phyloP scores from a whole-genome alignment of 1,140 invertebrate species.

The Papilio dardanus region DNA sequence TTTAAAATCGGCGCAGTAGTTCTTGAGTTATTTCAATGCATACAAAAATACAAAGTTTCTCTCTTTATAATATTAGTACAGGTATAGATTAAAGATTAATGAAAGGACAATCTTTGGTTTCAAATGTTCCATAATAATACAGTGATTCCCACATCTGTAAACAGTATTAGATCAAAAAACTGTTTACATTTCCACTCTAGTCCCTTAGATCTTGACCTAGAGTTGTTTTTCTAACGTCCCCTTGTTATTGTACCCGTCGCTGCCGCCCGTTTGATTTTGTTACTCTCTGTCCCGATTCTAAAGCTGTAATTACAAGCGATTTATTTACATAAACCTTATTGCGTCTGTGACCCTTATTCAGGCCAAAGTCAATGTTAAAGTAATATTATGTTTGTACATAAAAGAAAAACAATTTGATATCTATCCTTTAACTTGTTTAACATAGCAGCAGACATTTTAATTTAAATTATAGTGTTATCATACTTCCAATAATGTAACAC shows the following conservation, averaged over 20 bases:
- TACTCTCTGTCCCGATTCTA: constrained; percentile 56
- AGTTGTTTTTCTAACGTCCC: constrained; percentile 62
- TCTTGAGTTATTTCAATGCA: too few species aligned
- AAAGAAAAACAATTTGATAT: background rate
- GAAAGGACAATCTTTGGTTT: background rate
- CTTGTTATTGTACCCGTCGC: constrained; percentile 62
- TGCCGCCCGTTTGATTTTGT: constrained; percentile 54
- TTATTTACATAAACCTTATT: constrained; percentile 38
- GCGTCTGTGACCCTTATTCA: constrained; percentile 2
- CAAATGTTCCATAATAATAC: background rate
- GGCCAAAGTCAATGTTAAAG: background rate
- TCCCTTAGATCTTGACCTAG: constrained; percentile 52
- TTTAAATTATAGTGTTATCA: background rate
- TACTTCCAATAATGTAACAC: background rate
- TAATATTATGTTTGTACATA: background rate
- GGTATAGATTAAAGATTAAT: too few species aligned
- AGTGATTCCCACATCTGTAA: background rate
- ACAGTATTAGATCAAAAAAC: constrained; percentile 16
- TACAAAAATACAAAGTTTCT: too few species aligned
- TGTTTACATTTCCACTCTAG: constrained; percentile 15
- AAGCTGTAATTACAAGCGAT: constrained; percentile 62
- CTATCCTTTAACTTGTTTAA: background rate
- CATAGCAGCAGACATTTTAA: background rate
- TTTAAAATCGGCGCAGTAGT: too few species aligned
- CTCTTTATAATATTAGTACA: too few species aligned